Conservation (phyloP, 1,140 invertebrate genomes). For the Drosophila nasuta region DNA sequence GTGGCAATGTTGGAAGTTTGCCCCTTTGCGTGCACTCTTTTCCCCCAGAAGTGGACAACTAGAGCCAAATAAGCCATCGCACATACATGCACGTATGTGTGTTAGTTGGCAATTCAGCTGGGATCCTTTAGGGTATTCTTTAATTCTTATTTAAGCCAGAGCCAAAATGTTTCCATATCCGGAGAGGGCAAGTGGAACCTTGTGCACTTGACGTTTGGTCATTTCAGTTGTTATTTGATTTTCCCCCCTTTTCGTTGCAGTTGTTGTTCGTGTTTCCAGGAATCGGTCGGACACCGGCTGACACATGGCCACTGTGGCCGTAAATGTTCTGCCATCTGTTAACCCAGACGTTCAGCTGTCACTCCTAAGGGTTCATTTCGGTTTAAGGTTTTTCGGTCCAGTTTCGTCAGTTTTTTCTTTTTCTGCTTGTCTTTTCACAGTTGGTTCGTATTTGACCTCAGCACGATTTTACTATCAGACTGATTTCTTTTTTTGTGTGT, state of each 20-base stretch:
- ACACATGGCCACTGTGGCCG: constrained; percentile 70
- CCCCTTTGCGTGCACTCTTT: constrained; percentile 1
- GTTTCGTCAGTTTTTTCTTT: constrained; percentile 18
- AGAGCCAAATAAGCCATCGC: constrained; percentile 63
- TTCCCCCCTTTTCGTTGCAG: background rate
- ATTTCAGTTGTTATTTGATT: constrained; percentile 66
- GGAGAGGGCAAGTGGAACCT: constrained; percentile 8
- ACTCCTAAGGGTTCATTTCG: constrained; percentile 60
- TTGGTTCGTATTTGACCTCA: constrained; percentile 59
- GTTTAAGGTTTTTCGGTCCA: constrained; percentile 57
- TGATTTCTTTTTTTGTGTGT: constrained; percentile 28
- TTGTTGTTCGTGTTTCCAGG: constrained; percentile 12
- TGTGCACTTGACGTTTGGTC: constrained; percentile 75
- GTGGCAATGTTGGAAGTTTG: constrained; percentile 53
- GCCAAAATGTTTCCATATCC: constrained; percentile 13
- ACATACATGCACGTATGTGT: constrained; percentile 15
- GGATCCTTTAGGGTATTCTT: constrained; percentile 43
- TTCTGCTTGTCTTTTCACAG: constrained; percentile 7
- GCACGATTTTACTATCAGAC: constrained; percentile 62
- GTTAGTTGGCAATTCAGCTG: constrained; percentile 23
- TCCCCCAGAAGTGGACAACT: constrained; percentile 52
- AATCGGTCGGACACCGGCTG: constrained; percentile 58
- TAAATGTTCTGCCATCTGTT: constrained; percentile 82
- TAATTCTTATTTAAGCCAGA: constrained; percentile 71
- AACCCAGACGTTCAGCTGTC: constrained; percentile 61